Evolutionary conservation across 2,797 vertebrate species (phyloP), one percentile per base, ranked within the genome.

Genomic region (Anabas testudineus): DNA sequence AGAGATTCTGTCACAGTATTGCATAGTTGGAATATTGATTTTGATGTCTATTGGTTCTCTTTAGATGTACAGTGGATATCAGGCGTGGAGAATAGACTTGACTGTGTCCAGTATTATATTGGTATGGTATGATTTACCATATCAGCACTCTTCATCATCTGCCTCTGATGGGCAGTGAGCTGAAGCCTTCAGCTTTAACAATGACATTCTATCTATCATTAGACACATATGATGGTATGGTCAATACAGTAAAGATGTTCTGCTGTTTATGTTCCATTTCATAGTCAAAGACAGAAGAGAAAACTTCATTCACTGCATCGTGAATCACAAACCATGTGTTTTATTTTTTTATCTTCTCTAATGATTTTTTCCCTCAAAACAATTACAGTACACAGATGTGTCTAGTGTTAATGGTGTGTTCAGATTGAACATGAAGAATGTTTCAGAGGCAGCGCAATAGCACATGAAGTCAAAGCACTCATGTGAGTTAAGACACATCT

Each of bases 21-120:
- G 42, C 22, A 56, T 46, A 10, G 47, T 16, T 69, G 45, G 48
- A 43, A 22, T 56, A 85, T 82, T 24, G 78, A 81, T 83, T 77
- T 77, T 46, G 55, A 49, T 63, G 67, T 46, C 63, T 74, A 57
- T 58, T 18, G 48, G 26, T 45, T 52, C 48, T 75, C 32, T 74
- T 80, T 60, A 71, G 66, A 76, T 70, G 39, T 57, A 71, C 70
- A 72, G 65, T 78, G 42, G 58, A 54, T 67, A 62, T 61, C 67
- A 43, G 62, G 47, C 48, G 22, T 26, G 58, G 37, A 55, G 45
- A 71, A 43, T n/a, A 82, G 74, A 39, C 39, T 16, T 15, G 39
- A 41, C 52, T 52, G 48, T 52, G 61, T 63, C 43, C 61, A 28
- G 49, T 47, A 16, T 21, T 48, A 70, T n/a, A n/a, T n/a, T n/a